Percentiles rank a stretch among this genome's conserved stretches.
phyloP scores from a whole-genome alignment of 2,113 vertebrate species.

The Chitala chitala region DNA sequence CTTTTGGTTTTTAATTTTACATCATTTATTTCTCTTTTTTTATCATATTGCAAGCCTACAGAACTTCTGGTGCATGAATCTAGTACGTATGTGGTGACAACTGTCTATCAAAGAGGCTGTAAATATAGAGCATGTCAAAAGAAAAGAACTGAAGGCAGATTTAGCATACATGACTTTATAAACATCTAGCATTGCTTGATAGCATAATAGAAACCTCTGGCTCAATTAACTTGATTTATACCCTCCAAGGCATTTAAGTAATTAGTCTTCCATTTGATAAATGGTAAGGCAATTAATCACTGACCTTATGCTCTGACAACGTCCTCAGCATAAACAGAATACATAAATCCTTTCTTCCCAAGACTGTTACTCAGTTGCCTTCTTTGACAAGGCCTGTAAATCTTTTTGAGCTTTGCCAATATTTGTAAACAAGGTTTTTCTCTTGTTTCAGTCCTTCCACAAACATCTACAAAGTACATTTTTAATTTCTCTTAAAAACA shows the following conservation, averaged over 20 bases:
- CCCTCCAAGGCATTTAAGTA: slow-evolving; percentile 20
- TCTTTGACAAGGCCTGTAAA: no score
- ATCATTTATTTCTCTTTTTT: no score
- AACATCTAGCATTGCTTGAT: background rate
- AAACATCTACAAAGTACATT: no score
- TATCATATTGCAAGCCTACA: no score
- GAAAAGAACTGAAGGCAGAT: background rate
- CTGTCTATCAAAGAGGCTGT: background rate
- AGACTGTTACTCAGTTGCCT: no score
- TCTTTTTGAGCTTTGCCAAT: background rate
- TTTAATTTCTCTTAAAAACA: background rate
- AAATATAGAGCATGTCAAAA: background rate
- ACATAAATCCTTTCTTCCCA: no score
- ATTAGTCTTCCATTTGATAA: slow-evolving; percentile 15
- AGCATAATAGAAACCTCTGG: background rate
- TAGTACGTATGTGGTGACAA: background rate
- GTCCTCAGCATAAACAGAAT: no score
- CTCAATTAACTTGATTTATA: background rate
- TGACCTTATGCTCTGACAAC: background rate
- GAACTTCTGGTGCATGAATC: no score
- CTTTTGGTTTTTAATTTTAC: no score
- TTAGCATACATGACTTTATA: background rate
- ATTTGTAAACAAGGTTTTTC: background rate
- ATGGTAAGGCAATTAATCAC: slow-evolving; percentile 10
- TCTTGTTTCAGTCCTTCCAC: no score